Base-by-base conservation (phyloP, 2,113 vertebrate species). In the Mobula birostris region DNA sequence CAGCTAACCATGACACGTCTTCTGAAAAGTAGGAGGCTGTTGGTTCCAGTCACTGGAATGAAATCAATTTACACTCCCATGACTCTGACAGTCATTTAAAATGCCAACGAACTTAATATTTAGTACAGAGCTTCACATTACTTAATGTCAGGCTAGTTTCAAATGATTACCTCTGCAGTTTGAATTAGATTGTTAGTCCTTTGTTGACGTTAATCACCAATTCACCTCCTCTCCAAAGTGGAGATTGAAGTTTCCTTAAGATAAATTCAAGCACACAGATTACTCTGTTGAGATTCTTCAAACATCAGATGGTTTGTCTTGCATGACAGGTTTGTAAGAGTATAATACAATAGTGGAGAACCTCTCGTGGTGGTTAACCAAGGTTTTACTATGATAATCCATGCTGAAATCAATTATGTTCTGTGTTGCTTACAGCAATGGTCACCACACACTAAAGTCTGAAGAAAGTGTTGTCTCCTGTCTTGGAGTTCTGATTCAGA, bases 381-480 rank as follows among this genome's bases (percentile, higher is more conserved):
- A 90, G 17, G 14, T 5, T 14, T 36, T 11, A n/a, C 19, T 4
- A 90, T 32, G 61, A 68, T 66, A n/a, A 90, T 90, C 15, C 29
- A n/a, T 19, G n/a, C 58, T n/a, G n/a, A 32, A 88, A 29, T 27
- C 83, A 82, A 82, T 48, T 15, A 14, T 48, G 79, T 48, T 63
- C 29, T 58, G 27, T 66, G 63, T 63, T 88, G 61, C 27, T 32
- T 7, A 66, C 9, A 21, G 1, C 85, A 36, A 15, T 68, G 85
- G 85, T 88, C 61, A 88, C 27, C 24, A 8, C n/a, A 88, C 85
- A 88, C 58, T 88, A 88, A n/a, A 32, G 61, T 90, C 85, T 66
- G 14, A 90, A 68, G 29, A 68, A 17, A 7, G 61, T 90, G 85
- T 29, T 15, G 29, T 61, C 11, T 88, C 12, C 58, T 63, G 9